Percentiles rank a stretch among this genome's conserved stretches.
Evolutionary conservation across 2,888 invertebrate species (phyloP).

Genomic region (Troilus luridus): DNA sequence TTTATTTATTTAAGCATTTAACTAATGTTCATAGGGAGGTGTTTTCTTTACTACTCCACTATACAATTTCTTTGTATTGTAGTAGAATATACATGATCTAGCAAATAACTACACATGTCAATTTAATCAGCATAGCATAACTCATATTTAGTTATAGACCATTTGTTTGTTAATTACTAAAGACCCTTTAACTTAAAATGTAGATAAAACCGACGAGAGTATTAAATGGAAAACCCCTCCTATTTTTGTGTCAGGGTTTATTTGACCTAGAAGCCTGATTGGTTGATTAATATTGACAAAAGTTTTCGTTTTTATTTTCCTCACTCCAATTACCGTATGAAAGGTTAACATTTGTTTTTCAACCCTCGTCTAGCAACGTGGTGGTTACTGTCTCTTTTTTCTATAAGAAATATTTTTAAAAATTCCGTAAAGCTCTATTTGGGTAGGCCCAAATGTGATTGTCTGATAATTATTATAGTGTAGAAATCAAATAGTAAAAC

Average conservation of each 20-base stretch:
- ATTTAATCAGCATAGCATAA: no score
- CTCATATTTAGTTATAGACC: no score
- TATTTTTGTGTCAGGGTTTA: not conserved
- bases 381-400: not conserved
- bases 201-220: not conserved
- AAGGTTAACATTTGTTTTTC: not conserved
- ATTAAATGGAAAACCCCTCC: not conserved
- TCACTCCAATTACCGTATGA: not conserved
- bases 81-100: no score
- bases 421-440: not conserved
- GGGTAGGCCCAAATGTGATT: no score
- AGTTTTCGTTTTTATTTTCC: not conserved
- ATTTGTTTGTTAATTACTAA: no score
- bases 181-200: not conserved
- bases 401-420: not conserved
- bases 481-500: no score
- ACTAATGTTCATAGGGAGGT: no score
- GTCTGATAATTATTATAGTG: no score
- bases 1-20: no score
- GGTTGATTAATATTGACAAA: not conserved
- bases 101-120: no score
- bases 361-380: not conserved
- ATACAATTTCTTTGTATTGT: no score
- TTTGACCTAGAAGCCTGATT: conserved; percentile 21
- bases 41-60: no score